Evolutionary conservation across 2,113 vertebrate species (phyloP).

Genomic region (Corydoras sp.): DNA sequence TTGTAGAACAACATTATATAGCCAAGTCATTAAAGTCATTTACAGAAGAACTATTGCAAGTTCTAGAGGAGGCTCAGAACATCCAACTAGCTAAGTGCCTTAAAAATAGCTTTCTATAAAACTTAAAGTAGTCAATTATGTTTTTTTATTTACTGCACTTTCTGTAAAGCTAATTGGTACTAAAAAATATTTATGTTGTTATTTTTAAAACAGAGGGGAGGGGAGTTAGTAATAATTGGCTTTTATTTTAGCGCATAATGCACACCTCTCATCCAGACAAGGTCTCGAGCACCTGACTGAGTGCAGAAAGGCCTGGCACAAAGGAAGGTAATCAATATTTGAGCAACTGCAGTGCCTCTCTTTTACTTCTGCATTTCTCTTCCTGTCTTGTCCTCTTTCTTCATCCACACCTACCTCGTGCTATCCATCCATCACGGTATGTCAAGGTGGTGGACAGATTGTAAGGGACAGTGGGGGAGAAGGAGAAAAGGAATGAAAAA

Average conservation of each 20-base stretch:
- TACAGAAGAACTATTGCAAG: no score
- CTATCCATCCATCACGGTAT: slow-evolving; percentile 13
- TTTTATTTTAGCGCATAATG: slow-evolving; percentile 14
- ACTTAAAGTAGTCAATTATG: no score
- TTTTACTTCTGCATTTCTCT: slow-evolving; percentile 8
- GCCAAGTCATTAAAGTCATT: no score
- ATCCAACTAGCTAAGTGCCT: no score
- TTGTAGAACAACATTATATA: no score
- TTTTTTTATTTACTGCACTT: no score
- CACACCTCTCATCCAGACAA: slow-evolving; percentile 29
- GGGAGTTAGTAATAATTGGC: neutral
- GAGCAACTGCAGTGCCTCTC: slow-evolving; percentile 45
- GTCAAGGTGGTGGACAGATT: slow-evolving; percentile 44
- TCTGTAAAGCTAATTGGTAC: no score
- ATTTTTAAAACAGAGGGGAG: no score
- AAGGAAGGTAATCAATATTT: slow-evolving; percentile 64
- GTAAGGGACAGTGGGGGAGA: slow-evolving; percentile 12
- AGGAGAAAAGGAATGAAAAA: neutral
- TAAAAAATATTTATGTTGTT: no score
- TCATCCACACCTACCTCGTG: neutral
- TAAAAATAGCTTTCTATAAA: no score
- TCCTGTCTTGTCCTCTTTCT: slow-evolving; percentile 7
- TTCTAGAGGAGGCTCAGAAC: no score
- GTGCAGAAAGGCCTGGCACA: slow-evolving; percentile 49
- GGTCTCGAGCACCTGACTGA: slow-evolving; percentile 41